Evolutionary conservation across 1,140 invertebrate genomes (phyloP).

Genomic region (Drosophila truncata): DNA sequence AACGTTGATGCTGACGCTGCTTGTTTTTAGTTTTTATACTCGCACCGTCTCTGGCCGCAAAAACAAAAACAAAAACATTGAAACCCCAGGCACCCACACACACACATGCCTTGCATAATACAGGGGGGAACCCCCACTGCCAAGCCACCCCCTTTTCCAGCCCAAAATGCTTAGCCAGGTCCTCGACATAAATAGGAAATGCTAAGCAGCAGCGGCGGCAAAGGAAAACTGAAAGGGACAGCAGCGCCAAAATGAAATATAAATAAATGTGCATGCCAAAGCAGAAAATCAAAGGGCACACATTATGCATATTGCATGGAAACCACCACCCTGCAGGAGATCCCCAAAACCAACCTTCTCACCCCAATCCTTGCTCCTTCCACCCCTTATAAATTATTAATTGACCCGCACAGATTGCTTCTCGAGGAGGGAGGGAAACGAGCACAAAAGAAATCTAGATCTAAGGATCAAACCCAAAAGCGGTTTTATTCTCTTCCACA

Average conservation of each 20-base stretch:
- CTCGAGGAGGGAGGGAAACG: neutral
- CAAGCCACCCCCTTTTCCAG: neutral
- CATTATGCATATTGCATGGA: slow-evolving; percentile 79
- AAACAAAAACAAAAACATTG: slow-evolving; percentile 47
- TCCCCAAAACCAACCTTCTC: neutral
- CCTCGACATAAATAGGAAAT: slow-evolving; percentile 72
- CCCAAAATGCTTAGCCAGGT: slow-evolving; percentile 71
- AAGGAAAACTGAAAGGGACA: slow-evolving; percentile 51
- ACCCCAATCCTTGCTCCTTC: neutral
- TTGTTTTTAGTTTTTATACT: slow-evolving; percentile 79
- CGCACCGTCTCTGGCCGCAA: slow-evolving; percentile 49
- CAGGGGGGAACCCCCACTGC: neutral
- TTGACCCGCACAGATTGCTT: slow-evolving; percentile 35
- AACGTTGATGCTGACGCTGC: slow-evolving; percentile 79
- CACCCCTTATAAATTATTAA: slow-evolving; percentile 53
- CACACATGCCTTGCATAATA: slow-evolving; percentile 48
- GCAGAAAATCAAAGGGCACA: slow-evolving; percentile 76
- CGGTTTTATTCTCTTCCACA: neutral
- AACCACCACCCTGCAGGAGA: slow-evolving; percentile 17
- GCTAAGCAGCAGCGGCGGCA: slow-evolving; percentile 31
- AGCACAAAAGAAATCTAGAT: neutral
- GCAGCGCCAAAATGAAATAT: slow-evolving; percentile 69
- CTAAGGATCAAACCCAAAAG: slow-evolving; percentile 3
- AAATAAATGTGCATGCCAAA: slow-evolving; percentile 76
- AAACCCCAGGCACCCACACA: slow-evolving; percentile 33